These are phyloP conservation scores for Cryptophagus acutangulus DNA, from an alignment of 2,888 invertebrate species.

Conservation along the genomic window DNA sequence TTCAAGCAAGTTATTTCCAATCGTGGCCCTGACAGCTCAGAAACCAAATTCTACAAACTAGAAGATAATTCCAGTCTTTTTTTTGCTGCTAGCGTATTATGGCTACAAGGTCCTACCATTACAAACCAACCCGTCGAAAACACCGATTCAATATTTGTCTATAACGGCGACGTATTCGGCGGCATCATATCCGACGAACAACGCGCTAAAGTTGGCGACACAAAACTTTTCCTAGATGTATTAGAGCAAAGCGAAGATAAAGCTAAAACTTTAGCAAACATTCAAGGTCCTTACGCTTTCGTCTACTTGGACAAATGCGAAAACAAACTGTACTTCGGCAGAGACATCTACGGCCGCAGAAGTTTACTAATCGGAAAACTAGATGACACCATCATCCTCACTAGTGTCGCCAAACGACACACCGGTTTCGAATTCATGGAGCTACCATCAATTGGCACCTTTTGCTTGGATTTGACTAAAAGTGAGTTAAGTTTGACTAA, in stretches of 20 bases:
- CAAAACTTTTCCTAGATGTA: constrained; percentile 50
- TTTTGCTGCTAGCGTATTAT: constrained; percentile 61
- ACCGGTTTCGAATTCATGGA: constrained; percentile 52
- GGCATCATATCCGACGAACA: constrained; percentile 38
- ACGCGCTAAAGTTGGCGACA: constrained; percentile 50
- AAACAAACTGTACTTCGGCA: constrained; percentile 68
- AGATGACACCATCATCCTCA: constrained; percentile 45
- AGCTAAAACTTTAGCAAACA: constrained; percentile 29
- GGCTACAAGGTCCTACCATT: constrained; percentile 71
- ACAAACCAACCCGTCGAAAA: constrained; percentile 65
- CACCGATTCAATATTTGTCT: constrained; percentile 63
- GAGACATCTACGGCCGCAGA: constrained; percentile 82
- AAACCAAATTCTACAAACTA: constrained; percentile 20
- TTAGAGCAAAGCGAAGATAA: constrained; percentile 39
- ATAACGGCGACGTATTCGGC: constrained; percentile 86
- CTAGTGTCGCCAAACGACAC: constrained; percentile 57
- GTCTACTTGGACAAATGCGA: constrained; percentile 63
- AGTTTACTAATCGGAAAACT: constrained; percentile 65
- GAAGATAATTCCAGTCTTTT: constrained; percentile 28
- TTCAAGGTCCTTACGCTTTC: constrained; percentile 82
- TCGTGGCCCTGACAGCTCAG: constrained; percentile 56
- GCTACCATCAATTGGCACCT: constrained; percentile 60
- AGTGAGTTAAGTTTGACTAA: constrained; percentile 41
- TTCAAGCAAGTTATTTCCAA: constrained; percentile 44
- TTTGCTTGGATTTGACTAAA: constrained; percentile 49